A percentile compares a stretch with the other conserved stretches of the same genome.
Conservation (phyloP, 1,140 invertebrate genomes). For the Papilio glaucus region DNA sequence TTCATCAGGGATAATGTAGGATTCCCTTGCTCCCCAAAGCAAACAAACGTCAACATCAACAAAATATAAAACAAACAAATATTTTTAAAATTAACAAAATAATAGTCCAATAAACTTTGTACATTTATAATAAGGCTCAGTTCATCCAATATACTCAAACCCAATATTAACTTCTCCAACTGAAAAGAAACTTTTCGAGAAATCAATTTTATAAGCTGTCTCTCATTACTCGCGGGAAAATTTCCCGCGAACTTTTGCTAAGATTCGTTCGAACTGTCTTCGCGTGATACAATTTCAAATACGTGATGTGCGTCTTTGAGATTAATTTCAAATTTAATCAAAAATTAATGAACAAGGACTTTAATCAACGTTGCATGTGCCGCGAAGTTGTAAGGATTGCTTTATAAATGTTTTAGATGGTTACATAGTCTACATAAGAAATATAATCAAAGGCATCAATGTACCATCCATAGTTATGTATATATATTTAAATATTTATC, state of each 20-base stretch:
- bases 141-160: not conserved
- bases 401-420: too few relatives aligned
- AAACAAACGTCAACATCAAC: too few relatives aligned
- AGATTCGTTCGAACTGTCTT: constrained; percentile 1
- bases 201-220: constrained; percentile 31
- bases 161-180: constrained; percentile 17
- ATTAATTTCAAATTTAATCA: constrained; percentile 28
- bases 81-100: too few relatives aligned
- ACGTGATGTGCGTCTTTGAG: not conserved
- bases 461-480: too few relatives aligned
- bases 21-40: too few relatives aligned
- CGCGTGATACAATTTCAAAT: constrained; percentile 19
- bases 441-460: too few relatives aligned
- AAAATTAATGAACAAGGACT: not conserved
- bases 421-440: too few relatives aligned
- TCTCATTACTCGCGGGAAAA: constrained; percentile 7
- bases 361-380: constrained; percentile 6
- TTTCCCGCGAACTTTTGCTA: constrained; percentile 21
- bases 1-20: too few relatives aligned
- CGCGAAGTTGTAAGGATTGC: not conserved
- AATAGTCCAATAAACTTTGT: not conserved
- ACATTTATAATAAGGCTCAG: not conserved
- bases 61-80: too few relatives aligned
- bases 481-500: too few relatives aligned
- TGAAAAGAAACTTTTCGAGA: constrained; percentile 10